Evolutionary conservation across 2,888 invertebrate genomes (phyloP).

Genomic region (Stomorhina lunata): DNA sequence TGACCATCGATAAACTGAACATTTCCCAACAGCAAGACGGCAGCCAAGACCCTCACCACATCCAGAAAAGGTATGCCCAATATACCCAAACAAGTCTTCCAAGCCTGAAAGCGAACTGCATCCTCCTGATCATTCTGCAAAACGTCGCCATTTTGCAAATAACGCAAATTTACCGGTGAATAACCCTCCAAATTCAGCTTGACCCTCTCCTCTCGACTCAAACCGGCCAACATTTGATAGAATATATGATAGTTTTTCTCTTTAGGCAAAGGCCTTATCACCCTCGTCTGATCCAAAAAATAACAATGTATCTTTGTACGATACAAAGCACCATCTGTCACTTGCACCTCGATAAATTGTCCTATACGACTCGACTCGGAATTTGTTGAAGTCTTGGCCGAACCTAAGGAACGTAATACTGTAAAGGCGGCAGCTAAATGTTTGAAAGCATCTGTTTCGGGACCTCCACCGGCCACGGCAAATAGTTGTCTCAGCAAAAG

Average conservation of each 20-base stretch:
- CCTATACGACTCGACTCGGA: slow-evolving; percentile 97
- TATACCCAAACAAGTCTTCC: slow-evolving; percentile 94
- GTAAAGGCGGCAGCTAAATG: slow-evolving; percentile 97
- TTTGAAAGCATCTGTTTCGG: slow-evolving; percentile 97
- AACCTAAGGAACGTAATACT: slow-evolving; percentile 93
- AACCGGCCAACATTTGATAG: slow-evolving; percentile 96
- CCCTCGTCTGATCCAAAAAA: slow-evolving; percentile 95
- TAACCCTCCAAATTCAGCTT: slow-evolving; percentile 94
- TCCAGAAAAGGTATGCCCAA: slow-evolving; percentile 96
- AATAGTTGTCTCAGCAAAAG: slow-evolving; percentile 93
- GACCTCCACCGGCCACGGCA: slow-evolving; percentile 95
- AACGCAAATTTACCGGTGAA: slow-evolving; percentile 89
- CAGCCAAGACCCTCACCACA: slow-evolving; percentile 94
- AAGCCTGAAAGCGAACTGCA: slow-evolving; percentile 90
- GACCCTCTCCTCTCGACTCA: slow-evolving; percentile 90
- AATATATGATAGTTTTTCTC: slow-evolving; percentile 98
- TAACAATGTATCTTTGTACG: slow-evolving; percentile 98
- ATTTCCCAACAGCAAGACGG: slow-evolving; percentile 94
- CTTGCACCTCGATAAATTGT: slow-evolving; percentile 97
- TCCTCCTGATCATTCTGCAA: slow-evolving; percentile 87
- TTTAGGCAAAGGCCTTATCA: slow-evolving; percentile 90
- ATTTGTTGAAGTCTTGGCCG: slow-evolving; percentile 94
- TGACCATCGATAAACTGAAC: slow-evolving; percentile 92
- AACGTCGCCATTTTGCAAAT: slow-evolving; percentile 88
- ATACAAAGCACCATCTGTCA: slow-evolving; percentile 95